Percentiles rank a stretch among this genome's conserved stretches.
phyloP scores from a whole-genome alignment of 2,888 invertebrate genomes.

The Herminia tarsipennalis region DNA sequence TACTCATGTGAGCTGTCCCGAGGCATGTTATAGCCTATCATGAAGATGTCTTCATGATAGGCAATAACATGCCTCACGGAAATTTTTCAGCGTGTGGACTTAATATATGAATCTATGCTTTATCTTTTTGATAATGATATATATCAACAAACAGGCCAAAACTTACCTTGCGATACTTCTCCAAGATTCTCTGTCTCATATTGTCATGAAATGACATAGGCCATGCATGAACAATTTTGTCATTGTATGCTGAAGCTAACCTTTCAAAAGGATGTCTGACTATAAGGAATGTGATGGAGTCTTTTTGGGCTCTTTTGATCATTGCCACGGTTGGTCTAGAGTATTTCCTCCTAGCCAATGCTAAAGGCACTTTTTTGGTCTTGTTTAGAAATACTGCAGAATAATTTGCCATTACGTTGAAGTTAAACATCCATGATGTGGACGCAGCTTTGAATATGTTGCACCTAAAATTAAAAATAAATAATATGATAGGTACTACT shows the following conservation, averaged over 20 bases:
- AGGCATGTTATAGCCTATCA: too few species aligned
- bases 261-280: slow-evolving; percentile 93
- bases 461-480: slow-evolving; percentile 80
- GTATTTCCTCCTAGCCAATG: slow-evolving; percentile 92
- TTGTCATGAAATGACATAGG: slow-evolving; percentile 93
- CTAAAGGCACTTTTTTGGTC: slow-evolving; percentile 91
- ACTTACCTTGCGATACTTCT: slow-evolving; percentile 89
- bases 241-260: slow-evolving; percentile 92
- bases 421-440: slow-evolving; percentile 97
- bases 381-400: slow-evolving; percentile 90
- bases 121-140: too few species aligned
- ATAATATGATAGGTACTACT: background rate
- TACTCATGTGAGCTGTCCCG: too few species aligned
- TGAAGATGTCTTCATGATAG: too few species aligned
- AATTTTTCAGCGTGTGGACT: too few species aligned
- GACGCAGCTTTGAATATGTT: slow-evolving; percentile 94
- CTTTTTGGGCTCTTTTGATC: slow-evolving; percentile 90
- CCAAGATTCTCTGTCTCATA: slow-evolving; percentile 91
- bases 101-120: too few species aligned
- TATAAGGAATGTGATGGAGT: slow-evolving; percentile 92
- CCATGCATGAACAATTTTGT: slow-evolving; percentile 93
- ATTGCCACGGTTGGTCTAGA: slow-evolving; percentile 90
- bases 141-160: background rate
- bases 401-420: slow-evolving; percentile 94
- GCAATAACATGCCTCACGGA: too few species aligned